Percentiles rank a stretch among this genome's conserved stretches.
Evolutionary conservation across 1,140 invertebrate genomes (phyloP).

Genomic region (Neodiprion pinetum): DNA sequence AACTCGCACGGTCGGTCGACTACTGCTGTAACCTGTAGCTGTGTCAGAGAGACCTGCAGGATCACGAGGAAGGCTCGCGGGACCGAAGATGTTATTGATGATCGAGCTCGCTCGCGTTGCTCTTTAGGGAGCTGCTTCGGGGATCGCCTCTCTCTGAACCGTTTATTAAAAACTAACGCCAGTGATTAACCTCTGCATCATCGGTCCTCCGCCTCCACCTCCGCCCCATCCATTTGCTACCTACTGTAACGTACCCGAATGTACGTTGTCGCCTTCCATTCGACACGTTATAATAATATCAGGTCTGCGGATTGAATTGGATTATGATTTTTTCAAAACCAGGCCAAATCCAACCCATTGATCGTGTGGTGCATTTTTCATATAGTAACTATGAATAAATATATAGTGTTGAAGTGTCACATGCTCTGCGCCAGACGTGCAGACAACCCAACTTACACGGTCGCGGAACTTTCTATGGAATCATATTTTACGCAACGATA

Average conservation of each 20-base stretch:
- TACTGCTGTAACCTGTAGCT: slow-evolving; percentile 8
- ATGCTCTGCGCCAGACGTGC: no score
- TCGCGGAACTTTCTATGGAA: no score
- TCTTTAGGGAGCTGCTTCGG: background rate
- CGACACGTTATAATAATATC: no score
- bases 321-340: no score
- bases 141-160: slow-evolving; percentile 37
- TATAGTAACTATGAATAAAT: no score
- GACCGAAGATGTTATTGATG: slow-evolving; percentile 52
- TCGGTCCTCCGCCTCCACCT: slow-evolving; percentile 26
- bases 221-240: slow-evolving; percentile 43
- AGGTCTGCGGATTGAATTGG: no score
- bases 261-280: background rate
- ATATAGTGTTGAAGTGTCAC: no score
- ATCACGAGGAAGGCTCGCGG: background rate
- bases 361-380: no score
- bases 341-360: no score
- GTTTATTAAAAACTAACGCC: slow-evolving; percentile 59
- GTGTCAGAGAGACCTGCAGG: slow-evolving; percentile 5
- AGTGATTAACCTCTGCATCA: slow-evolving; percentile 50
- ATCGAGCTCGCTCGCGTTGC: slow-evolving; percentile 24
- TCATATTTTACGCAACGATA: no score
- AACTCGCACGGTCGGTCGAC: slow-evolving; percentile 20
- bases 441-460: no score
- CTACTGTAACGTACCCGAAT: slow-evolving; percentile 43